These are phyloP conservation scores for Heteromyza rotundicornis DNA, from an alignment of 2,888 invertebrate genomes.

Conservation along the genomic window DNA sequence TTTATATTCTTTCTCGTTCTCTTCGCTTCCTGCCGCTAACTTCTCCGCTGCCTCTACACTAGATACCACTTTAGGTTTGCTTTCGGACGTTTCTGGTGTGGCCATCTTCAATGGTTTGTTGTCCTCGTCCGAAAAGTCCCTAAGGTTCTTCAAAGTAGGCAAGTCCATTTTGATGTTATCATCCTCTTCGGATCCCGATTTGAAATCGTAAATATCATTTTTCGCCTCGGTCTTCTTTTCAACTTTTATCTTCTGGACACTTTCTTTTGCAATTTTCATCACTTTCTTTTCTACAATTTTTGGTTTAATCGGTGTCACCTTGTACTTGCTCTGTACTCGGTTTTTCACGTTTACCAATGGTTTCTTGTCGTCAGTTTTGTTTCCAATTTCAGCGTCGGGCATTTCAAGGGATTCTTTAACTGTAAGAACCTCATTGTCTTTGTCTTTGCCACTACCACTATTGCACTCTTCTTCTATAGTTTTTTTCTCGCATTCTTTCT, in stretches of 20 bases:
- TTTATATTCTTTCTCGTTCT: too few relatives aligned
- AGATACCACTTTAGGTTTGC: not conserved
- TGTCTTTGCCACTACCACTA: not conserved
- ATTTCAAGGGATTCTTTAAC: not conserved
- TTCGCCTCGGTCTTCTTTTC: conserved; percentile 11
- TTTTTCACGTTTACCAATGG: conserved; percentile 29
- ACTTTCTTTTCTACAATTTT: conserved; percentile 21
- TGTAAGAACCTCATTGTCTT: not conserved
- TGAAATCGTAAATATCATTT: conserved; percentile 60
- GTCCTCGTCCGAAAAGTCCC: conserved; percentile 59
- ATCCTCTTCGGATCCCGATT: conserved; percentile 61
- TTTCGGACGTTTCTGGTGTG: conserved; percentile 10
- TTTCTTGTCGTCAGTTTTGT: not conserved
- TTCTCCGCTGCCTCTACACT: conserved; percentile 20
- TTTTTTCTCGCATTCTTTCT: not conserved
- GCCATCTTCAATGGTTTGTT: conserved; percentile 48
- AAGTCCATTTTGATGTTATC: conserved; percentile 61
- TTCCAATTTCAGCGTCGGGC: not conserved
- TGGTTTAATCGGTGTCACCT: conserved; percentile 26
- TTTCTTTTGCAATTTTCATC: conserved; percentile 16
- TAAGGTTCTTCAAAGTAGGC: conserved; percentile 54
- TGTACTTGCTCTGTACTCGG: conserved; percentile 37
- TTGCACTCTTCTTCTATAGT: not conserved
- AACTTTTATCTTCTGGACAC: conserved; percentile 17
- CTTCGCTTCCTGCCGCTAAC: not conserved